Evolutionary conservation across 1,140 invertebrate genomes (phyloP).

Genomic region (Drosophila tani): DNA sequence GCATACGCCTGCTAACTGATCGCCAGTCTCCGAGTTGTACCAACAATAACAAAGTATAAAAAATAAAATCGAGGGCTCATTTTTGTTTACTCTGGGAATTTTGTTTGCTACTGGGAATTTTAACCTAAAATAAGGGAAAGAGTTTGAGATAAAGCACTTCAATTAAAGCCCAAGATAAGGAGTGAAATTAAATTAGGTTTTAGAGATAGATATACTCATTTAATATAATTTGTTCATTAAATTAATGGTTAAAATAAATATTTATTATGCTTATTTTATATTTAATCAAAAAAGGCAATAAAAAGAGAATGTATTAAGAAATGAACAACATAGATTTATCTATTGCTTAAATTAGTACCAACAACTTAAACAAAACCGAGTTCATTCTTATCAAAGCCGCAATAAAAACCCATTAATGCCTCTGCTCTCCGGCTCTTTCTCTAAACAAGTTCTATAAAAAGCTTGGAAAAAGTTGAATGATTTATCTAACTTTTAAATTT

Average conservation of each 20-base stretch:
- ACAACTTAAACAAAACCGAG: conserved; percentile 1
- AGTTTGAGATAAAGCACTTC: neutral
- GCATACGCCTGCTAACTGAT: conserved; percentile 63
- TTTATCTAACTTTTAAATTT: conserved; percentile 22
- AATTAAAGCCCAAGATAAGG: neutral
- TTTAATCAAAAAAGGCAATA: neutral
- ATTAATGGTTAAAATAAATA: neutral
- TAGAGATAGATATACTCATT: neutral
- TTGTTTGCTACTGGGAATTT: conserved; percentile 18
- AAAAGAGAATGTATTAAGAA: neutral
- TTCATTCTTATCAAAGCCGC: conserved; percentile 6
- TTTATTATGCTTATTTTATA: neutral
- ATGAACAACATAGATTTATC: neutral
- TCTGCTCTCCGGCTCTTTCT: neutral
- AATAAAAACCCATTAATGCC: conserved; percentile 1
- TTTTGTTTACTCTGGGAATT: conserved; percentile 30
- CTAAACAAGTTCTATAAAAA: conserved; percentile 5
- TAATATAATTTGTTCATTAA: neutral
- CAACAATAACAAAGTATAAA: neutral
- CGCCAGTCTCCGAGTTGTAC: conserved; percentile 1
- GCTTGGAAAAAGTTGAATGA: neutral
- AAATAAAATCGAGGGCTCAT: neutral
- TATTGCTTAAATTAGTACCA: conserved; percentile 8
- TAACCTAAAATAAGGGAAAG: neutral
- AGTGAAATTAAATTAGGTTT: neutral